Base-by-base conservation (phyloP, 2,888 invertebrate genomes). In the Andrena haemorrhoa region DNA sequence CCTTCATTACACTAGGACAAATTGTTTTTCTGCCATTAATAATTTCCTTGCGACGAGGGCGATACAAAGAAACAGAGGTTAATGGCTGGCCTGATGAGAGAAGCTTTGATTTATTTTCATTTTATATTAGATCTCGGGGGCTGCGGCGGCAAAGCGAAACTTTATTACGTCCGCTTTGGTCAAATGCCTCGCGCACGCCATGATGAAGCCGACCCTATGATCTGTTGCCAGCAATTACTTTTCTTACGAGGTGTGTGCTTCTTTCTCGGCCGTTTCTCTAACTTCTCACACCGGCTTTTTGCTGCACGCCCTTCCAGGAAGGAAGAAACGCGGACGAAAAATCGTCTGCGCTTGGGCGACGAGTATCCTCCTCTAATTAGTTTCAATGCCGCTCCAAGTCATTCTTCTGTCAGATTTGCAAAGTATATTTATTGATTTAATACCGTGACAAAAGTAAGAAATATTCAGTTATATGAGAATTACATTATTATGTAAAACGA, bases 151-250 rank as follows among this genome's bases (percentile, higher is more conserved):
- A 72, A 76, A 84, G 75, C 82, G 75, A 65, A 74, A 76, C 78
- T 86, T 86, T 86, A 86, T 83, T 86, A 76, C 84, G 69, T 74
- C 61, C 64, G 75, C 78, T 47, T 41, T 69, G 86, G 76, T 72
- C 79, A 78, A 86, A 83, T 73, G 80, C 82, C 79, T 60, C 64
- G 64, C 70, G 71, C 79, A 75, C 74, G 81, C 72, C 68, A 70
- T 72, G 77, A 71, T 80, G 77, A 86, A 86, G 79, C 83, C 61
- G 61, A 51, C 76, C 76, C 61, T 84, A 84, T 84, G 86, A 86
- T 86, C 86, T 83, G 84, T 80, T 84, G 82, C 80, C 72, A 61
- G 80, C 84, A 83, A 86, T 86, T 84, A 86, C 85, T 79, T 86
- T 86, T 74, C 78, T 86, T 86, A 79, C 74, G 82, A 78, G 82